These are phyloP conservation scores for Drosophila setosimentum DNA, from an alignment of 2,888 invertebrate genomes.

Conservation along the genomic window DNA sequence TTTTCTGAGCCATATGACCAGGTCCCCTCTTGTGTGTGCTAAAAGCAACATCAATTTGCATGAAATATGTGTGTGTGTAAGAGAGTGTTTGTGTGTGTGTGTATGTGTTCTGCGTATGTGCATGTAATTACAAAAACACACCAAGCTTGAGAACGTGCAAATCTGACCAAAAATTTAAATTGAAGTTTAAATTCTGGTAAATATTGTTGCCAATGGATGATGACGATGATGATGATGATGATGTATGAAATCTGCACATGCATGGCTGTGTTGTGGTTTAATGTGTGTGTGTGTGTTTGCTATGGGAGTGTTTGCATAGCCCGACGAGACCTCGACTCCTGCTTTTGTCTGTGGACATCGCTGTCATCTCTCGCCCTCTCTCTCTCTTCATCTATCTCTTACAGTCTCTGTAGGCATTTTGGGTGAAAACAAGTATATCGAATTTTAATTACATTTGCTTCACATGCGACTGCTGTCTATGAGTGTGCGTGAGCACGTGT, in stretches of 20 bases:
- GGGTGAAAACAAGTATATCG: conserved; percentile 80
- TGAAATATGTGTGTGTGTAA: conserved; percentile 53
- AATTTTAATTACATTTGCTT: conserved; percentile 82
- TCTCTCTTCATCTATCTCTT: conserved; percentile 17
- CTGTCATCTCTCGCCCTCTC: conserved; percentile 34
- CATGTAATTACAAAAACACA: conserved; percentile 79
- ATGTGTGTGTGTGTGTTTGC: conserved; percentile 14
- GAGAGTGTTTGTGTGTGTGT: conserved; percentile 10
- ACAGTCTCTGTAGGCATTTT: conserved; percentile 66
- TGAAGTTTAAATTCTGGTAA: conserved; percentile 76
- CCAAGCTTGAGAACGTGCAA: conserved; percentile 74
- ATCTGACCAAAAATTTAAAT: conserved; percentile 81
- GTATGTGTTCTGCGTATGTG: conserved; percentile 45
- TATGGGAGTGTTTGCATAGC: conserved; percentile 50
- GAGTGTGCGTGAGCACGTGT: not conserved
- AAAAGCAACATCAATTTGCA: conserved; percentile 80
- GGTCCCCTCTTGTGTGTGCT: conserved; percentile 49
- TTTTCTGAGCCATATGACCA: conserved; percentile 60
- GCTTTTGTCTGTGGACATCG: conserved; percentile 22
- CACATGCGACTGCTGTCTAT: conserved; percentile 43
- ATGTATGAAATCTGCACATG: conserved; percentile 59
- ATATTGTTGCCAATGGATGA: conserved; percentile 58
- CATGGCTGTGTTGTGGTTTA: conserved; percentile 17
- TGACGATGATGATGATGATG: conserved; percentile 49
- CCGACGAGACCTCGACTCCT: conserved; percentile 37